Evolutionary conservation across 2,797 vertebrate species (phyloP), one percentile per base, ranked within the genome.

Genomic region (Myotis planiceps): DNA sequence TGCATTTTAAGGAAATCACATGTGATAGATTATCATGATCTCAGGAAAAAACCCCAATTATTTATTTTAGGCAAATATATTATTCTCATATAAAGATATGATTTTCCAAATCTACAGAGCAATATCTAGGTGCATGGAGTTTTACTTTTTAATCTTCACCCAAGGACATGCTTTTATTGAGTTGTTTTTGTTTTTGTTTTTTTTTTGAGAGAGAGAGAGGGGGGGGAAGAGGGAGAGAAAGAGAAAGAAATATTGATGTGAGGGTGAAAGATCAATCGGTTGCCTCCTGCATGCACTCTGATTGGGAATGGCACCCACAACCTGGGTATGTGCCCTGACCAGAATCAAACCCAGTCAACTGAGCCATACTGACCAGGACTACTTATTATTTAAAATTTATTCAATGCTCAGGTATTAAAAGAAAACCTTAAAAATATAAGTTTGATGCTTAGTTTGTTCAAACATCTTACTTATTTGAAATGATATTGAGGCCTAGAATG

Each of bases 61-160:
- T 82, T 90, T 90, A 76, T 53, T 18, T 83, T 87, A 82, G 85
- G 34, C 25, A 92, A 66, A n/a, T 55, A 83, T 32, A 15, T 76
- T 39, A 53, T 42, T 39, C 3, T 76, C 42, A 45, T 23, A 19
- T 79, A 55, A 51, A 51, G 29, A 53, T 88, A 3, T 60, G 42
- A 47, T 53, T 93, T 65, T 58, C 21, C 49, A 47, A 16, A 63
- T 23, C 27, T 63, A 19, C 37, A 94, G 71, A 92, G 8, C 19
- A 60, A 66, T 91, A 78, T 88, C 25, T 82, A 58, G 6, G 69
- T 81, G 12, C 29, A 63, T 39, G 53, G 34, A 66, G n/a, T 32
- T 96, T 89, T 81, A 75, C 39, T 45, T 58, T 58, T 55, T 55
- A 25, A 55, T 55, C 21, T 25, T 55, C 23, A 55, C 53, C 23